Evolutionary conservation across 2,113 vertebrate species (phyloP).

Genomic region (Agelaius tricolor): DNA sequence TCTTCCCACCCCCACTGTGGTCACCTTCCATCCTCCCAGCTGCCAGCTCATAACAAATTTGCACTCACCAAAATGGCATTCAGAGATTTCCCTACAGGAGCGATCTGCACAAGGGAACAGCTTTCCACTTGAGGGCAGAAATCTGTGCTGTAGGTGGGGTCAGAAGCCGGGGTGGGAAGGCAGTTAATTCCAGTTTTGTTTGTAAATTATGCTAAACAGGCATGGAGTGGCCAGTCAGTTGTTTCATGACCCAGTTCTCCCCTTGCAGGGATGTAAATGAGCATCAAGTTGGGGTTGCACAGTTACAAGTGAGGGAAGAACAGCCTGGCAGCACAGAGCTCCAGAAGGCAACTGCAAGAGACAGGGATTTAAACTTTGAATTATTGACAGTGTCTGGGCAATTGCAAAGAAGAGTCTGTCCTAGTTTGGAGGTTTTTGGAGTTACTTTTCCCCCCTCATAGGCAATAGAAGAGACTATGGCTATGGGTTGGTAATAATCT

Average conservation of each 20-base stretch:
- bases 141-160: not conserved
- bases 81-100: not conserved
- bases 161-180: not conserved
- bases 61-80: not conserved
- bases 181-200: not conserved
- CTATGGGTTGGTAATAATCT: not conserved
- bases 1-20: fast-evolving
- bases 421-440: not conserved
- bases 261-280: not conserved
- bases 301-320: not conserved
- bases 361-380: not conserved
- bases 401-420: not conserved
- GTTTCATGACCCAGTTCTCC: not conserved
- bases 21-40: not conserved
- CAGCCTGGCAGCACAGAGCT: not conserved
- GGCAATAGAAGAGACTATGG: not conserved
- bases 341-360: not conserved
- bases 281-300: not conserved
- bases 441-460: fast-evolving
- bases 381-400: not conserved
- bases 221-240: not conserved
- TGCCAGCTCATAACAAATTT: not conserved
- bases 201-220: not conserved
- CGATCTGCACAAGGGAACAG: not conserved
- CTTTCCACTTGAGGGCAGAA: not conserved